Conservation (phyloP, 2,888 invertebrate species). For the Psylliodes chrysocephalus region DNA sequence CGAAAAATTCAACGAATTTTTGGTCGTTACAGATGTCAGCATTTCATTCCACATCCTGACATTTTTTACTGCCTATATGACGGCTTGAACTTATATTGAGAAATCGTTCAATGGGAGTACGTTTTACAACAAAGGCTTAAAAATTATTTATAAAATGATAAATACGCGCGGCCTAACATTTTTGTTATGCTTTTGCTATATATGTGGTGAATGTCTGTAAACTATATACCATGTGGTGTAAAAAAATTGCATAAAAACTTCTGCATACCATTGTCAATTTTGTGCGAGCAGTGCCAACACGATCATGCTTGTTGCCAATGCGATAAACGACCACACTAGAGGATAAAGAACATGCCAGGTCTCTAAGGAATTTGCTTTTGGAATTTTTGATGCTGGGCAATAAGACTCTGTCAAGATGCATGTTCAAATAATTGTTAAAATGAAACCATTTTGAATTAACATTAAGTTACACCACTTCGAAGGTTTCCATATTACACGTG, state of each 20-base stretch:
- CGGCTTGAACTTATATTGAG: too few species aligned
- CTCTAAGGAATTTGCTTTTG: conserved; percentile 55
- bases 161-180: too few species aligned
- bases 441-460: conserved; percentile 57
- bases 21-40: too few species aligned
- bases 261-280: conserved; percentile 62
- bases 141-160: too few species aligned
- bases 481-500: not conserved
- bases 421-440: conserved; percentile 36
- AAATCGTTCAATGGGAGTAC: too few species aligned
- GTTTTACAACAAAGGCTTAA: too few species aligned
- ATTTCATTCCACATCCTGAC: too few species aligned
- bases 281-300: conserved; percentile 65
- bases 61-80: too few species aligned
- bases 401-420: conserved; percentile 54
- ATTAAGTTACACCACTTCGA: conserved; percentile 52
- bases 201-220: conserved; percentile 16
- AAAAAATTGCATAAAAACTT: conserved; percentile 45
- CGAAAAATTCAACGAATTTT: too few species aligned
- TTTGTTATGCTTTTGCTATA: conserved; percentile 10
- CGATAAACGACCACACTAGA: conserved; percentile 64
- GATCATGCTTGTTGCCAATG: conserved; percentile 65
- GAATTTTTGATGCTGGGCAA: conserved; percentile 59
- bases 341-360: conserved; percentile 65
- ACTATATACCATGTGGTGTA: conserved; percentile 25